Conservation (phyloP, 2,113 vertebrate genomes). For the Mus spicilegus region DNA sequence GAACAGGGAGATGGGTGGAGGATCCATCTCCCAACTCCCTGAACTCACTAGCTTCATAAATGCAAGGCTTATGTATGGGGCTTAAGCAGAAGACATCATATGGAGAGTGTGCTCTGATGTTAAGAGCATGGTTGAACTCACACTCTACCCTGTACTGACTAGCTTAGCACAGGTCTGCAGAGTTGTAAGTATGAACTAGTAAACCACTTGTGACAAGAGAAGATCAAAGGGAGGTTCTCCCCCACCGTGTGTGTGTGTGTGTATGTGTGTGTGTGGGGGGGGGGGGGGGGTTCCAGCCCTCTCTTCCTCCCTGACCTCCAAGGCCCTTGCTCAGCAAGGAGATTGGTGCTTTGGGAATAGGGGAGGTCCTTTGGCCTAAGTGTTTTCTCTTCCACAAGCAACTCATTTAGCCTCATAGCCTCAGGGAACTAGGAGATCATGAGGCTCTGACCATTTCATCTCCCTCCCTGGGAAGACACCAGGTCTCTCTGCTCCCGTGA, state of each 20-base stretch:
- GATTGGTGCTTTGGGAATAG: background rate
- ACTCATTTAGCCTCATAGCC: background rate
- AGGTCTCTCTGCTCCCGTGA: fast-evolving
- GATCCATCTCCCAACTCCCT: no score
- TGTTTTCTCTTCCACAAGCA: constrained; percentile 16
- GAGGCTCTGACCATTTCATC: background rate
- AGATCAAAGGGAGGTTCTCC: background rate
- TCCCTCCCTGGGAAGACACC: background rate
- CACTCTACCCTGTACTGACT: background rate
- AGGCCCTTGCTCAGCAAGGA: background rate
- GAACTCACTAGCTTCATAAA: background rate
- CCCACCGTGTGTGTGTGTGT: background rate
- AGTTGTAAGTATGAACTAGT: background rate
- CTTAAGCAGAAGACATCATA: background rate
- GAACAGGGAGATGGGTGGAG: background rate
- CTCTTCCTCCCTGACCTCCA: background rate
- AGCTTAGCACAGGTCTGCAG: background rate
- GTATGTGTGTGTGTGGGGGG: background rate
- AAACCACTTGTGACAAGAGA: background rate
- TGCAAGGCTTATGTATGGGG: background rate
- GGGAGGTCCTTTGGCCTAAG: background rate
- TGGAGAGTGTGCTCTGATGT: background rate
- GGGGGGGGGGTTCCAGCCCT: no score
- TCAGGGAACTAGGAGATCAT: background rate
- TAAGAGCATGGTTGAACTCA: background rate